Evolutionary conservation across 2,113 vertebrate species (phyloP).

Genomic region (Varanus salvator): DNA sequence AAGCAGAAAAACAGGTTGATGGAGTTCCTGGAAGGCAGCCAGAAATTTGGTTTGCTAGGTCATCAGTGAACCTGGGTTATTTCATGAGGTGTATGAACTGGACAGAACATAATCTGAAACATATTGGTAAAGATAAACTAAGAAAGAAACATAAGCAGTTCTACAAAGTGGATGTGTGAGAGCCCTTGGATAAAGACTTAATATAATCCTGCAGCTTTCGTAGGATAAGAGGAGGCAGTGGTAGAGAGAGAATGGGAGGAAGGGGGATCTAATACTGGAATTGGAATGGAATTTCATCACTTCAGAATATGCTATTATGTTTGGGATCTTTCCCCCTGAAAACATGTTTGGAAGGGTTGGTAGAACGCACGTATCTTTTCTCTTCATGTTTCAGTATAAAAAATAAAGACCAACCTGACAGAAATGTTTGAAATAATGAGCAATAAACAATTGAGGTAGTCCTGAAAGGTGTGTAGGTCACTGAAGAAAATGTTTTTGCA

Average conservation of each 20-base stretch:
- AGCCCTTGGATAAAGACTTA: not conserved
- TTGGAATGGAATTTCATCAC: not conserved
- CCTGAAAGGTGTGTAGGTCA: constrained; percentile 53
- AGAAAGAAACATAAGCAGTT: not conserved
- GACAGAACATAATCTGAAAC: not conserved
- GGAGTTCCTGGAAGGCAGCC: not conserved
- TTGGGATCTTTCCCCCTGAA: not conserved
- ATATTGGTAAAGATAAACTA: not conserved
- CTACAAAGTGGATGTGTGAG: not conserved
- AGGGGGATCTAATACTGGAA: not conserved
- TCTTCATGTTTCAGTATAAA: constrained; percentile 1
- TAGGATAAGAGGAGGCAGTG: not conserved
- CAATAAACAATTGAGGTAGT: constrained; percentile 43
- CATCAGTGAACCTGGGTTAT: not conserved
- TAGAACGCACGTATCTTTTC: not conserved
- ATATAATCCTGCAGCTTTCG: not conserved
- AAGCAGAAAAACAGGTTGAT: not conserved
- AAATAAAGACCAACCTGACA: constrained; percentile 67
- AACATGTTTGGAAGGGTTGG: not conserved
- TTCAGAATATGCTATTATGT: not conserved
- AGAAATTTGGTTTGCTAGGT: not conserved
- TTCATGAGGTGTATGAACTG: not conserved
- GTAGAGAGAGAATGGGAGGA: not conserved
- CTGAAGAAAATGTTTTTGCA: constrained; percentile 55
- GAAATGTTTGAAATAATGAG: constrained; percentile 50